Conservation (phyloP, 2,888 invertebrate species). For the Drosophila macrospina region DNA sequence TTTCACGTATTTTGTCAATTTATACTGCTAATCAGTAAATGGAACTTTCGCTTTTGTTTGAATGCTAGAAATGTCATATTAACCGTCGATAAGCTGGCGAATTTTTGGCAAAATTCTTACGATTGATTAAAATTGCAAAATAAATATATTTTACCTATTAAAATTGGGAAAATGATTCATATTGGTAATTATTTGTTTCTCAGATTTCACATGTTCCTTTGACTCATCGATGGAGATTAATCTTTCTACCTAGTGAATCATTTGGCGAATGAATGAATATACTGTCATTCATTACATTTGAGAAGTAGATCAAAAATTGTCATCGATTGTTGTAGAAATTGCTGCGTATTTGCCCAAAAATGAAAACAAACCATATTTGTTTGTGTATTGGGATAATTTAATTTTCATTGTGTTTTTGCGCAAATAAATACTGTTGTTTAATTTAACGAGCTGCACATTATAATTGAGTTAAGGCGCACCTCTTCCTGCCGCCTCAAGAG, state of each 20-base stretch:
- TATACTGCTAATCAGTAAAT: constrained; percentile 38
- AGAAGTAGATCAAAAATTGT: not conserved
- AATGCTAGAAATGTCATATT: constrained; percentile 32
- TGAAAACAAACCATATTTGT: constrained; percentile 23
- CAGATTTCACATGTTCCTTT: not conserved
- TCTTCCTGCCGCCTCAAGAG: constrained; percentile 52
- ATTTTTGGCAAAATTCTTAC: constrained; percentile 15
- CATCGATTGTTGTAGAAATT: constrained; percentile 7
- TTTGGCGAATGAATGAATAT: constrained; percentile 1
- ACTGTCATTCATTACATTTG: not conserved
- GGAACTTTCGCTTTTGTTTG: constrained; percentile 50
- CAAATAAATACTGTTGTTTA: constrained; percentile 50
- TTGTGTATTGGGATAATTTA: constrained; percentile 17
- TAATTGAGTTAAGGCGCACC: constrained; percentile 57
- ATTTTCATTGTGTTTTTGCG: constrained; percentile 19
- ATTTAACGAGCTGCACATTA: constrained; percentile 55
- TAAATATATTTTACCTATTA: constrained; percentile 1
- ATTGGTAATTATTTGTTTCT: not conserved
- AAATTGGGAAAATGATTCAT: constrained; percentile 20
- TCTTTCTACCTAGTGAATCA: constrained; percentile 18
- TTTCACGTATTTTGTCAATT: constrained; percentile 21
- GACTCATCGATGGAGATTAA: constrained; percentile 2
- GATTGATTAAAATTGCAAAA: constrained; percentile 19
- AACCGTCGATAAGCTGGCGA: constrained; percentile 44
- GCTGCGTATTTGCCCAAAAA: constrained; percentile 19